Base-by-base conservation (phyloP, 1,140 invertebrate genomes). In the Homarus americanus region DNA sequence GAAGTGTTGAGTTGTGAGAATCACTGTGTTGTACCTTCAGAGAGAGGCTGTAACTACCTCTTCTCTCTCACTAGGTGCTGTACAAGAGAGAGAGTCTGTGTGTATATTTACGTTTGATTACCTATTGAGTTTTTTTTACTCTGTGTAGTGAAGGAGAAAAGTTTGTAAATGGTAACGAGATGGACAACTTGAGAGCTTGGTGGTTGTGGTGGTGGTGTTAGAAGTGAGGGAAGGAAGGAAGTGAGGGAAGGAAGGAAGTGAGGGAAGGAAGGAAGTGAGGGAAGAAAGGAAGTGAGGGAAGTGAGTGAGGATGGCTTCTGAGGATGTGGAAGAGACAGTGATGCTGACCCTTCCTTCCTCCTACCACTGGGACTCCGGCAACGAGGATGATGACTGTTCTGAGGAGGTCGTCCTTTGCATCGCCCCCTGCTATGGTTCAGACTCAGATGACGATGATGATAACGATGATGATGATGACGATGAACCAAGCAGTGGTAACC, bases 371-470 rank as follows among this genome's bases (percentile, higher is more conserved):
- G 80, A 90, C 53, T 82, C 80, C 3, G 69, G 80, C 34, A 78
- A 72, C 5, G 73, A 78, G 69, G 87, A 90, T 24, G 87, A 82
- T 38, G 32, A 41, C 24, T 75, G 63, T 38, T n/a, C 40, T 0
- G 87, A 90, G 63, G 69, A 72, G n/a, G 87, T 82, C 24, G 80
- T 84, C 12, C 72, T 84, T 5, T 90, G 80, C 49, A 58, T 90
- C 36, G 79, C 87, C 63, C 87, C 80, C 3, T 90, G 87, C 49
- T 90, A 90, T 40, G 82, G 73, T 49, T 90, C 87, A 1, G 80
- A 90, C 38, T 76, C 87, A 3, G 87, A 90, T 38, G 80, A 84
- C 28, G 63, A 69, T 20, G 63, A 32, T 32, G 63, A 63, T 9
- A 36, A 41, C 36, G 82, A 63, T 10, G 80, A 78, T 17, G 72